A percentile compares a stretch with the other conserved stretches of the same genome.
Conservation (phyloP, 2,888 invertebrate genomes). For the Scaptomyza parva region DNA sequence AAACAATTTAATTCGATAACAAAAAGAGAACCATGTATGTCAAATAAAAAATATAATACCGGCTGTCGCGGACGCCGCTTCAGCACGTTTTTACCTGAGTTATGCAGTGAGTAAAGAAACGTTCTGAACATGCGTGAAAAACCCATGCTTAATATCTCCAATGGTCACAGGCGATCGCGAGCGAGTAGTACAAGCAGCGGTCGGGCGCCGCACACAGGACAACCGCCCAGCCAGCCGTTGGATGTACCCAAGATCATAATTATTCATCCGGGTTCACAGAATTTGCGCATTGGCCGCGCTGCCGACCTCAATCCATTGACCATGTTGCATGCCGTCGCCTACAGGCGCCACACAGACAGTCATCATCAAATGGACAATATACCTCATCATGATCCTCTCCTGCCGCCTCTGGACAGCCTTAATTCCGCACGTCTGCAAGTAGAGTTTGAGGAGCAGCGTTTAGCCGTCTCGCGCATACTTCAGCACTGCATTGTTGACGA, state of each 20-base stretch:
- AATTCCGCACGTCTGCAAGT: slow-evolving; percentile 83
- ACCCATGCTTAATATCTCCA: slow-evolving; percentile 1
- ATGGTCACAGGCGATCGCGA: slow-evolving; percentile 59
- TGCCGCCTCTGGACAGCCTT: slow-evolving; percentile 62
- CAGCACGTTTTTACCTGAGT: slow-evolving; percentile 8
- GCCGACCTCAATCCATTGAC: slow-evolving; percentile 95
- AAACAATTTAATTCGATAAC: slow-evolving; percentile 24
- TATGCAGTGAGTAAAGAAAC: slow-evolving; percentile 50
- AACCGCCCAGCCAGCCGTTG: slow-evolving; percentile 50
- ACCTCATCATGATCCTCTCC: slow-evolving; percentile 68
- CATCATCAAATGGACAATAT: slow-evolving; percentile 84
- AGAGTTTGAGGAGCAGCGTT: slow-evolving; percentile 93
- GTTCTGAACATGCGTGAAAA: background rate
- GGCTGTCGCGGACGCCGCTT: slow-evolving; percentile 13
- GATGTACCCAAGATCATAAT: slow-evolving; percentile 92
- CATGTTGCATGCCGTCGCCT: slow-evolving; percentile 88
- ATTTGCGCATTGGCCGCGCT: slow-evolving; percentile 95
- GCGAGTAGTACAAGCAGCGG: slow-evolving; percentile 75
- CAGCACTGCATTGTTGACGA: slow-evolving; percentile 92
- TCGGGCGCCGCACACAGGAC: slow-evolving; percentile 33
- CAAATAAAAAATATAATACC: slow-evolving; percentile 12
- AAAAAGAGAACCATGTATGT: slow-evolving; percentile 15
- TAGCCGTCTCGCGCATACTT: slow-evolving; percentile 93
- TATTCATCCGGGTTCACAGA: slow-evolving; percentile 97
- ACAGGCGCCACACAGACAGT: slow-evolving; percentile 66